Percentiles rank a stretch among this genome's conserved stretches.
Conservation (phyloP, 2,113 vertebrate genomes). For the pig (Sus scrofa) region DNA sequence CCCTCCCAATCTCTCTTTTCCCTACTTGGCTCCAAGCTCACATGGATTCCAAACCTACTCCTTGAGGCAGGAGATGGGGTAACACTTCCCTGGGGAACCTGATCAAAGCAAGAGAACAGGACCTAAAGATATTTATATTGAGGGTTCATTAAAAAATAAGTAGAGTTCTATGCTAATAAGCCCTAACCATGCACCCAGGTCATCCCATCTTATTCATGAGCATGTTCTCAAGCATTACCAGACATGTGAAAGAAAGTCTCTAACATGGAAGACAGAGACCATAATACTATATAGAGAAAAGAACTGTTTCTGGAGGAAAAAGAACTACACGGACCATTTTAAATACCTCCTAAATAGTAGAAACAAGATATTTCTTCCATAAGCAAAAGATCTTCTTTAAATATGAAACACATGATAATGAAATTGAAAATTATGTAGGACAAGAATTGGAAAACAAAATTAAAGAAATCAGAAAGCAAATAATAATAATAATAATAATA, state of each 20-base stretch:
- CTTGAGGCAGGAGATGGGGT: not conserved
- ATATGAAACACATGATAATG: not conserved
- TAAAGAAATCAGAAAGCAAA: not conserved
- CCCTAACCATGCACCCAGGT: not conserved
- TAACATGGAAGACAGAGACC: not conserved
- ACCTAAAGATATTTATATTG: not conserved
- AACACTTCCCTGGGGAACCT: not conserved
- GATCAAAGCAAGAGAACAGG: not conserved
- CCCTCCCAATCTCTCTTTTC: not conserved
- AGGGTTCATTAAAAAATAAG: not conserved
- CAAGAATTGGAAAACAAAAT: not conserved
- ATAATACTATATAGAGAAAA: not conserved
- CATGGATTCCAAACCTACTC: not conserved
- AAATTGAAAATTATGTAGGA: not conserved
- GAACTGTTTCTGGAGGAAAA: not conserved
- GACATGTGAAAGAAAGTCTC: not conserved
- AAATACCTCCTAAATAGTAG: not conserved
- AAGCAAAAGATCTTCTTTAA: slow-evolving; percentile 29
- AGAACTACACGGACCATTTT: not conserved
- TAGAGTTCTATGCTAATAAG: not conserved
- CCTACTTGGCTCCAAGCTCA: not conserved
- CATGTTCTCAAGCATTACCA: not conserved
- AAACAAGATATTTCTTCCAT: not conserved
- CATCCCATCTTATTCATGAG: not conserved
- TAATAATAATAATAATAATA: no score